Evolutionary conservation across 2,888 invertebrate species (phyloP).

Genomic region (Caenorhabditis sp.): DNA sequence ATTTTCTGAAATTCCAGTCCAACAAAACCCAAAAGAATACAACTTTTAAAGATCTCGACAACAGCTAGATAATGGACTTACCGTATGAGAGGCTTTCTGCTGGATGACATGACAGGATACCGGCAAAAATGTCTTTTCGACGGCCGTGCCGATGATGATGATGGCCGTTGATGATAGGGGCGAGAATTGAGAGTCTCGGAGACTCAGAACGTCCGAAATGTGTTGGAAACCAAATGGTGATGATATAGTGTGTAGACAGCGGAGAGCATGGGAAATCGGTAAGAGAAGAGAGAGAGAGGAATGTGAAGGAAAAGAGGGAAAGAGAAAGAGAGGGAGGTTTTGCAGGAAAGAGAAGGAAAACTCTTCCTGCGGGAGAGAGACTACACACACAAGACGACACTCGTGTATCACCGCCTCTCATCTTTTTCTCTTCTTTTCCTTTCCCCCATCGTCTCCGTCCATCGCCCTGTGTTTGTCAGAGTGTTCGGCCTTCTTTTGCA

Average conservation of each 20-base stretch:
- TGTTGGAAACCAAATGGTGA: slow-evolving; percentile 44
- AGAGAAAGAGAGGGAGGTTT: slow-evolving; percentile 28
- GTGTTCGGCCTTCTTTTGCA: slow-evolving; percentile 51
- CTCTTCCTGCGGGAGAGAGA: slow-evolving; percentile 37
- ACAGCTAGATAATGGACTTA: slow-evolving; percentile 45
- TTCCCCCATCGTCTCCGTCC: slow-evolving; percentile 32
- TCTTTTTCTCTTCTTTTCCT: slow-evolving; percentile 27
- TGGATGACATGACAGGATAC: slow-evolving; percentile 61
- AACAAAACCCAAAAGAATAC: not conserved
- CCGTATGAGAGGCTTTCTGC: slow-evolving; percentile 65
- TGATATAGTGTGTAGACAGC: slow-evolving; percentile 11
- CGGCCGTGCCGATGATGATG: slow-evolving; percentile 41
- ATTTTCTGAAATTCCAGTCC: not conserved
- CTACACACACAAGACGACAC: slow-evolving; percentile 33
- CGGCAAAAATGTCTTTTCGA: slow-evolving; percentile 41
- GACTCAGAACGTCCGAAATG: slow-evolving; percentile 54
- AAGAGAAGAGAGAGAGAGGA: slow-evolving; percentile 21
- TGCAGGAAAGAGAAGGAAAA: slow-evolving; percentile 15
- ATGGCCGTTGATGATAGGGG: slow-evolving; percentile 59
- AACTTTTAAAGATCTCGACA: not conserved
- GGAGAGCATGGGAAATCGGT: slow-evolving; percentile 17
- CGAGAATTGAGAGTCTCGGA: slow-evolving; percentile 31
- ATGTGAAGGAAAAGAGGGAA: slow-evolving; percentile 1
- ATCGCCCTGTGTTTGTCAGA: slow-evolving; percentile 54
- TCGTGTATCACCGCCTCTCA: slow-evolving; percentile 51